Evolutionary conservation across 1,140 invertebrate species (phyloP), one percentile per base, ranked within the genome.

Genomic region (Aethina tumida): DNA sequence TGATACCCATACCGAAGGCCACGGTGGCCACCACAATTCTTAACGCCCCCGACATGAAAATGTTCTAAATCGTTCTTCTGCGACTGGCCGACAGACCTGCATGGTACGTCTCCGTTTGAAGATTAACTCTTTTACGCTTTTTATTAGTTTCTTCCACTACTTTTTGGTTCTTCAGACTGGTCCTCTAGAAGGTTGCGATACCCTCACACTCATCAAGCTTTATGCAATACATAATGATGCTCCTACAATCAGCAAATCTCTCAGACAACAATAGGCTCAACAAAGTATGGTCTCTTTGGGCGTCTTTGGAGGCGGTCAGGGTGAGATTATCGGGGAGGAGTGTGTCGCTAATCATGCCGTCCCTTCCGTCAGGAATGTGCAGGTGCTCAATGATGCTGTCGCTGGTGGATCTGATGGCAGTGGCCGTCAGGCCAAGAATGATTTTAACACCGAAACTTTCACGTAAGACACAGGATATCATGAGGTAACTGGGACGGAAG

Each of bases 1-100:
- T 89, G 25, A 97, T 84, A 19, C 93, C 93, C 93, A 97, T 97
- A 17, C 55, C 54, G 69, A 97, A 97, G 12, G 93, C 94, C 36
- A 97, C 81, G 9, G 94, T 97, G 16, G 94, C 93, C 12, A 96
- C 90, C 14, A 97, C 84, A 50, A 97, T 89, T 52, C 81, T 73
- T 13, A 89, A 66, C 20, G 73, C 71, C 26, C 85, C 89, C 47
- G 68, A 69, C 85, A 96, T 96, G 54, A 97, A 96, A 30, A 78
- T 66, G 35, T 88, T 88, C 61, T 97, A 91, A 12, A 95, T 79
- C 39, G 73, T 71, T 56, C 78, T 82, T 20, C 91, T 71, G 35
- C 81, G 74, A 21, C 77, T 65, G 6, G 83, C 72, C 3, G 79
- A 74, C 60, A 95, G 70, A 13, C 93, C 92, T 17, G 93, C 92